Evolutionary conservation across 2,113 vertebrate species (phyloP), one percentile per base, ranked within the genome.

Genomic region (Plecotus auritus): DNA sequence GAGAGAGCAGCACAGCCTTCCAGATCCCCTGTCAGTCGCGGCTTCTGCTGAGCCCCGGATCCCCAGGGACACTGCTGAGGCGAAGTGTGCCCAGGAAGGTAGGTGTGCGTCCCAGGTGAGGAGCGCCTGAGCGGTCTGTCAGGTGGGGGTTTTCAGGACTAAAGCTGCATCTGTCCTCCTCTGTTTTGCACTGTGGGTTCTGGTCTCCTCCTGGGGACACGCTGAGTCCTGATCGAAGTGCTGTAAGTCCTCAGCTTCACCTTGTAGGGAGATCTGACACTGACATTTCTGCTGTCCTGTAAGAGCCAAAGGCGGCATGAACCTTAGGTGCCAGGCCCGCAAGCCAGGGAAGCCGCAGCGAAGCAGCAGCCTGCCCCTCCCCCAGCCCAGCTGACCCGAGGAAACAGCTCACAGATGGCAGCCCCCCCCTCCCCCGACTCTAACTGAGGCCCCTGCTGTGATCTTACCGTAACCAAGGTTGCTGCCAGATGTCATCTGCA

Each of bases 1-100:
- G 91, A 97, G 98, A 97, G 98, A 99, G 30, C 98, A 98, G 20
- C 98, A 99, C 95, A 98, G 98, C 94, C 98, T 98, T 97, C 96
- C 97, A 88, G 98, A 98, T 54, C 82, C 97, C 56, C 95, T 97
- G 86, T 97, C 98, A 30, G 47, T 94, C 88, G 83, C 97, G 40
- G 28, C 97, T 61, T 92, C 98, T 56, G 98, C 97, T 86, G 98
- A 98, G 80, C 95, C 98, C 4, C 91, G 96, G 59, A 86, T 97
- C 73, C 91, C 97, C 93, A 98, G 20, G 0, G 98, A 98, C 72
- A 87, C 32, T 78, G 76, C 97, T 9, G 98, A 98, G 91, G 98
- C 97, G 91, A 98, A 96, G 73, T 88, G 70, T 59, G 40, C 91
- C 18, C 97, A 96, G 54, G 98, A 98, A 98, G 98, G 98, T 99